phyloP scores from a whole-genome alignment of 1,140 invertebrate species.

The Wiebesia pumilae region DNA sequence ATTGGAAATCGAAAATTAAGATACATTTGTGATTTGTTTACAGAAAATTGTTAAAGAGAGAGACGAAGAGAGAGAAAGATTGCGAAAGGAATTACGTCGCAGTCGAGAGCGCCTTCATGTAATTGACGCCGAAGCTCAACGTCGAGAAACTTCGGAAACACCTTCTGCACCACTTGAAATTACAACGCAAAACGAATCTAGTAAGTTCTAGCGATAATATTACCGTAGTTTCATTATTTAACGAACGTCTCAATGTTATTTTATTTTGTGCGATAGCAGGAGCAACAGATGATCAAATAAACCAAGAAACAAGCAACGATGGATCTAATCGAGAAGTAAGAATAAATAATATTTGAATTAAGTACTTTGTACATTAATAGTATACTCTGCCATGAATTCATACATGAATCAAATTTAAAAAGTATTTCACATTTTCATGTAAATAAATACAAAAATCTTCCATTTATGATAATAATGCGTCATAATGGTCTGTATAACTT shows the following conservation, averaged over 20 bases:
- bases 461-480: background rate
- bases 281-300: conserved; percentile 58
- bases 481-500: background rate
- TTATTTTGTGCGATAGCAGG: conserved; percentile 29
- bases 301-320: conserved; percentile 59
- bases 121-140: conserved; percentile 74
- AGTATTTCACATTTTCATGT: conserved; percentile 7
- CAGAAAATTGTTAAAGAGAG: conserved; percentile 83
- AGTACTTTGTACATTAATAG: background rate
- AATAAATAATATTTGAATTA: conserved; percentile 20
- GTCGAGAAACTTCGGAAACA: conserved; percentile 62
- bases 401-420: background rate
- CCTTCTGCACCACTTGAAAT: conserved; percentile 56
- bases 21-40: conserved; percentile 30
- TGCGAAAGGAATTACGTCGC: conserved; percentile 82
- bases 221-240: background rate
- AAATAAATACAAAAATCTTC: conserved; percentile 17
- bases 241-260: background rate
- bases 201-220: conserved; percentile 55
- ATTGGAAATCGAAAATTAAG: background rate
- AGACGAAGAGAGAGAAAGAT: conserved; percentile 84
- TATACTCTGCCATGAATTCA: background rate
- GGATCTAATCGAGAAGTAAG: conserved; percentile 65
- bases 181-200: conserved; percentile 61
- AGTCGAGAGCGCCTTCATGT: conserved; percentile 83